Evolutionary conservation across 35 echinoderm and acorn worm genomes (phyloP), one percentile per base, ranked within the genome.

Genomic region (Holothuria glaberrima): DNA sequence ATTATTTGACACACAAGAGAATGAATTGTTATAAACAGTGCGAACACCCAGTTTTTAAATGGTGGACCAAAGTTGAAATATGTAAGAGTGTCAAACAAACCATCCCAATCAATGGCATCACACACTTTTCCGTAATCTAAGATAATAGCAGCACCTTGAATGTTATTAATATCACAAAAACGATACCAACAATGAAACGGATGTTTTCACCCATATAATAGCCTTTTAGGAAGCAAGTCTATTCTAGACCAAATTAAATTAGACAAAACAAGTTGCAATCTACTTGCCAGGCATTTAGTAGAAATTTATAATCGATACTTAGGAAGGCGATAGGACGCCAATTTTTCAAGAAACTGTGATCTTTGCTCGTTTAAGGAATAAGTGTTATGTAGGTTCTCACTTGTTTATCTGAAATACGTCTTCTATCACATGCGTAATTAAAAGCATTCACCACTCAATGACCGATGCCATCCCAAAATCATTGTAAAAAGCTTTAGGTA

Each of bases 1-100:
- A 50, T 77, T 46, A 48, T 48, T 77, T 46, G 18, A 16, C 10
- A 77, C 41, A 77, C 52, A 83, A 83, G 80, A 54, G 21, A 54
- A 33, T 4, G 56, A n/a, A n/a, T 60, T 83, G 60, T 56, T 83
- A 14, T 60, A 63, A 9, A 83, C 0, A 17, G 20, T 60, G 12
- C 56, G 50, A 25, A 83, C n/a, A n/a, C 20, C 56, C 24, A 83
- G 3, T 25, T 34, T 12, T 2, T 33, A 2, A 83, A 30, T 6
- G 60, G 4, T 9, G 22, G 50, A 60, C 59, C 80, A 22, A 83
- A 83, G 3, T 30, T 83, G 25, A 83, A 83, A 63, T 14, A 83
- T 57, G 50, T 30, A 28, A 83, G 58, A 12, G 80, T 83, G 58
- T 60, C 27, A 13, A 57, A 19, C 21, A 83, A 30, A 60, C 60